These are phyloP conservation scores for Acanthiza pusilla DNA, from an alignment of 2,797 vertebrate genomes.

Conservation along the genomic window DNA sequence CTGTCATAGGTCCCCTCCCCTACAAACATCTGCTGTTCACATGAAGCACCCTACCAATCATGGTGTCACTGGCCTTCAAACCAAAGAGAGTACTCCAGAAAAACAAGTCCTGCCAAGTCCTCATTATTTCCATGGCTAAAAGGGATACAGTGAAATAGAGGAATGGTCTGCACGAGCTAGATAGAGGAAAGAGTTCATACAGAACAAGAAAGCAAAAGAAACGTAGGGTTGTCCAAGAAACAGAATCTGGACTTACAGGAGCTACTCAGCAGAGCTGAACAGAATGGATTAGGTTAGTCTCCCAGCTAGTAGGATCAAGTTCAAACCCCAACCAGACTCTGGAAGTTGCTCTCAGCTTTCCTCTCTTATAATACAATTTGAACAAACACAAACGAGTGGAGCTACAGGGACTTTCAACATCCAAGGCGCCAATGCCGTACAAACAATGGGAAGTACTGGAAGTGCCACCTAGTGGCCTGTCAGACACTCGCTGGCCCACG, in stretches of 20 bases:
- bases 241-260: not conserved
- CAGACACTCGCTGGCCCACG: not conserved
- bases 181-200: conserved; percentile 1
- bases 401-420: not conserved
- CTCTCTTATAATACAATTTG: not conserved
- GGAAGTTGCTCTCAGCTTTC: not conserved
- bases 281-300: not conserved
- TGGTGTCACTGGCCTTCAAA: not conserved
- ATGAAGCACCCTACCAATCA: not conserved
- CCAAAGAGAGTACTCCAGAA: not conserved
- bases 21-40: conserved; percentile 4
- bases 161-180: not conserved
- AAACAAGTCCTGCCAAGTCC: conserved; percentile 7
- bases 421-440: not conserved
- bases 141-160: not conserved
- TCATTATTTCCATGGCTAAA: conserved; percentile 13
- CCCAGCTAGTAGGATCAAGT: not conserved
- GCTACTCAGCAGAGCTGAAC: not conserved
- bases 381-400: not conserved
- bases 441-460: not conserved
- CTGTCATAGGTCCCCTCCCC: not conserved
- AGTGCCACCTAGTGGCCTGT: conserved; percentile 1
- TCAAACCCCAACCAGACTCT: not conserved
- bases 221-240: not conserved
- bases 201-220: conserved; percentile 37